phyloP scores from a whole-genome alignment of 2,888 invertebrate genomes.

The Acleris holmiana region DNA sequence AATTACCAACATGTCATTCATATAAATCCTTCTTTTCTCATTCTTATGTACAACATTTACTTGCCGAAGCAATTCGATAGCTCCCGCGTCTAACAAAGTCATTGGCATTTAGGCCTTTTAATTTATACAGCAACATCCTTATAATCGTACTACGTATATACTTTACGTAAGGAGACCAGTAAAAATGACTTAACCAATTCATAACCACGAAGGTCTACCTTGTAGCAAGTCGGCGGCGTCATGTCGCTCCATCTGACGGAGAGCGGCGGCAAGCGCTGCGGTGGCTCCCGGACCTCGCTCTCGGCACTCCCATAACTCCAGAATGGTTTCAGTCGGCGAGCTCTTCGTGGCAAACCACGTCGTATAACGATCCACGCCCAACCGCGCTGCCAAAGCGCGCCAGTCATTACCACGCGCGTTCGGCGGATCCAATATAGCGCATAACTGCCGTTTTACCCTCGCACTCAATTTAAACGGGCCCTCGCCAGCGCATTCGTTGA shows the following conservation, averaged over 20 bases:
- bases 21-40: slow-evolving; percentile 44
- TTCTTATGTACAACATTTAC: slow-evolving; percentile 43
- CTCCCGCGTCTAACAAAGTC: slow-evolving; percentile 5
- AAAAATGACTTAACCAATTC: slow-evolving; percentile 50
- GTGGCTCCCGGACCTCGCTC: slow-evolving; percentile 92
- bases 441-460: slow-evolving; percentile 82
- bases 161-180: not conserved
- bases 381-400: slow-evolving; percentile 96
- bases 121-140: not conserved
- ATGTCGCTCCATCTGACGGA: slow-evolving; percentile 75
- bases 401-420: slow-evolving; percentile 97
- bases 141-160: not conserved
- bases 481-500: slow-evolving; percentile 85
- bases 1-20: slow-evolving; percentile 62
- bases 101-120: not conserved
- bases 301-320: slow-evolving; percentile 98
- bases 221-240: slow-evolving; percentile 77
- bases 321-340: slow-evolving; percentile 97
- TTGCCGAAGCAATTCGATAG: slow-evolving; percentile 6
- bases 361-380: slow-evolving; percentile 97
- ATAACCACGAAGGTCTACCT: slow-evolving; percentile 79
- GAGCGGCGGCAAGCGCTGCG: slow-evolving; percentile 86
- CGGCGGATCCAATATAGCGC: slow-evolving; percentile 93
- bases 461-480: slow-evolving; percentile 85
- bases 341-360: slow-evolving; percentile 98